Evolutionary conservation across 2,888 invertebrate species (phyloP), one percentile per base, ranked within the genome.

Genomic region (Copidosoma aretas): DNA sequence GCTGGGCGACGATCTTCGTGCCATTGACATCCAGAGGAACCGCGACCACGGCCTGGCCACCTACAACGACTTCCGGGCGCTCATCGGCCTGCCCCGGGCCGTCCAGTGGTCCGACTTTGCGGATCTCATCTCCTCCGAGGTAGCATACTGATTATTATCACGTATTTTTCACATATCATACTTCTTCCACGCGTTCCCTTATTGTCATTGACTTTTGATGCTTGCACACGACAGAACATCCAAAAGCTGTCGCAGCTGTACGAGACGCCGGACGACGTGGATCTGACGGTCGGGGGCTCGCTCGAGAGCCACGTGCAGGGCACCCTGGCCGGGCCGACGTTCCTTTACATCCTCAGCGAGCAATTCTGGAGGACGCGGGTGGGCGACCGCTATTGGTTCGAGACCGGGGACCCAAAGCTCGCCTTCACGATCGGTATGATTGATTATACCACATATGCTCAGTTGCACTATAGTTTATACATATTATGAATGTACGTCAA

Each of bases 311-410:
- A 91, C 68, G 91, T 94, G 1, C 88, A 89, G 0, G 94, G 92
- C 0, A 90, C 94, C 0, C 86, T 92, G 58, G 88, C 92, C 0
- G 96, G 97, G 0, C 95, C 95, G 1, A 95, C 95, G 0, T 95
- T 92, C 87, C 87, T 94, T 2, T 95, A 95, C 80, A 91, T 97
- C 73, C 85, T 96, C 5, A 91, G 92, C 0, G 93, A 93, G 79
- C 95, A 96, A 84, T 96, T 96, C 85, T 92, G 90, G 80, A 88
- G 93, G 73, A 92, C 95, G 0, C 89, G 95, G 76, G 91, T 89
- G 12, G 94, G 94, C 0, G 97, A 97, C 84, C 87, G 95, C 70
- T 95, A 89, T 84, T 96, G 94, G 89, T 95, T 89, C 77, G 93
- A 93, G 82, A 89, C 90, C 75, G 88, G 89, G 8, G 87, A 88